Percentiles rank a stretch among this genome's conserved stretches.
Evolutionary conservation across 2,888 invertebrate species (phyloP).

Genomic region (Sabellastarte sp.): DNA sequence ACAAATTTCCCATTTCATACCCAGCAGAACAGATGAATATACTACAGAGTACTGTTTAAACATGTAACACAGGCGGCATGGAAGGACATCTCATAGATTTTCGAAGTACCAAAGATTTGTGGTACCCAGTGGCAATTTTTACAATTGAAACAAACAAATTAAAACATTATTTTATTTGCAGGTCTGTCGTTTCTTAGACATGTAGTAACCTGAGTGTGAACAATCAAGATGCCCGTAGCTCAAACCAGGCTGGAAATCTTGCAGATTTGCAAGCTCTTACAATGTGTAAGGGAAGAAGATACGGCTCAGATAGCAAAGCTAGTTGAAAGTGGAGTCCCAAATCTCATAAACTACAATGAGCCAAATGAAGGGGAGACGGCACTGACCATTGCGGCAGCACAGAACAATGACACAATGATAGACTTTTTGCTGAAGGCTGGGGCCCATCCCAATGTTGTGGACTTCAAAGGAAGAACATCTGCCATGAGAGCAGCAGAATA

Average conservation of each 20-base stretch:
- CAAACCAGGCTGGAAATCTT: constrained; percentile 52
- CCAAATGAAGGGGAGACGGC: constrained; percentile 49
- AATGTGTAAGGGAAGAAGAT: constrained; percentile 57
- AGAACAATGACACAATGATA: constrained; percentile 58
- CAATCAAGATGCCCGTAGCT: constrained; percentile 58
- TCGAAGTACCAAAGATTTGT: too few species aligned
- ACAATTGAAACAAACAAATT: too few species aligned
- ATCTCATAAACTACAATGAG: constrained; percentile 59
- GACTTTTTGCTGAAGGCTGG: constrained; percentile 38
- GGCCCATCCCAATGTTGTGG: constrained; percentile 59
- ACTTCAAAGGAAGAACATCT: constrained; percentile 53
- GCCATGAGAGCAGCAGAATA: constrained; percentile 58
- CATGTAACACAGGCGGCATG: too few species aligned
- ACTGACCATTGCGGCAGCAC: constrained; percentile 51
- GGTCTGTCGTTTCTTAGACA: too few species aligned
- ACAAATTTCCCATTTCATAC: too few species aligned
- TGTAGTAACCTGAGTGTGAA: too few species aligned
- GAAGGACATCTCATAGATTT: too few species aligned
- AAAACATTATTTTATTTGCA: too few species aligned
- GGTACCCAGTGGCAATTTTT: too few species aligned
- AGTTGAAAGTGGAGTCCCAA: constrained; percentile 53
- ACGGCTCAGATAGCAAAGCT: constrained; percentile 54
- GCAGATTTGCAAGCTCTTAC: constrained; percentile 58
- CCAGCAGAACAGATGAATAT: too few species aligned
- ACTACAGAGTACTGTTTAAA: too few species aligned